phyloP scores from a whole-genome alignment of 1,140 invertebrate genomes.

The Bilobella aurantiaca region DNA sequence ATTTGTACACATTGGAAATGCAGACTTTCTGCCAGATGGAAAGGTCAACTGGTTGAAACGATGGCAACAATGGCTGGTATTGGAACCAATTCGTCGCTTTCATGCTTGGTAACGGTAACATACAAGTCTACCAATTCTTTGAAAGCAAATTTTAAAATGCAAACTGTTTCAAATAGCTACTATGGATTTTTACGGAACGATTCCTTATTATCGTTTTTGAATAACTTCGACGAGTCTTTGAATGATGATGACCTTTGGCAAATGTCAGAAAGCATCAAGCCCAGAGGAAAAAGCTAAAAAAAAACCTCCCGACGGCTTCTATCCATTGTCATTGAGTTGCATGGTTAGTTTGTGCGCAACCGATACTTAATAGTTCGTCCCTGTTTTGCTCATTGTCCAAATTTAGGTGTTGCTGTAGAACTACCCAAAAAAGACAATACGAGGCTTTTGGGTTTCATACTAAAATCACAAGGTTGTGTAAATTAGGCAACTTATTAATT shows the following conservation, averaged over 20 bases:
- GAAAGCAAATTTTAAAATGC: neutral
- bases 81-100: constrained; percentile 95
- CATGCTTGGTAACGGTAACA: constrained; percentile 78
- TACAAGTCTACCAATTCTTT: too few species aligned
- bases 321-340: neutral
- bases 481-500: neutral
- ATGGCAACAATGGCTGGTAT: constrained; percentile 95
- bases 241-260: constrained; percentile 97
- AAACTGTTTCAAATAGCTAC: constrained; percentile 46
- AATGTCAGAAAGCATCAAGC: constrained; percentile 90
- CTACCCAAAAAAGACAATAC: neutral
- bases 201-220: constrained; percentile 86
- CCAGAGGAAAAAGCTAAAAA: constrained; percentile 49
- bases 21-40: constrained; percentile 71
- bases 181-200: constrained; percentile 86
- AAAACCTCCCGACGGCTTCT: too few species aligned
- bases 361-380: neutral
- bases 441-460: neutral
- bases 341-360: neutral
- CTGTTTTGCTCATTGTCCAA: neutral
- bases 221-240: constrained; percentile 89
- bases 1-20: constrained; percentile 96
- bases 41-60: constrained; percentile 93
- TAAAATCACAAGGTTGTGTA: neutral
- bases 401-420: neutral